Evolutionary conservation across 2,797 vertebrate genomes (phyloP).

Genomic region (Iguana delicatissima): DNA sequence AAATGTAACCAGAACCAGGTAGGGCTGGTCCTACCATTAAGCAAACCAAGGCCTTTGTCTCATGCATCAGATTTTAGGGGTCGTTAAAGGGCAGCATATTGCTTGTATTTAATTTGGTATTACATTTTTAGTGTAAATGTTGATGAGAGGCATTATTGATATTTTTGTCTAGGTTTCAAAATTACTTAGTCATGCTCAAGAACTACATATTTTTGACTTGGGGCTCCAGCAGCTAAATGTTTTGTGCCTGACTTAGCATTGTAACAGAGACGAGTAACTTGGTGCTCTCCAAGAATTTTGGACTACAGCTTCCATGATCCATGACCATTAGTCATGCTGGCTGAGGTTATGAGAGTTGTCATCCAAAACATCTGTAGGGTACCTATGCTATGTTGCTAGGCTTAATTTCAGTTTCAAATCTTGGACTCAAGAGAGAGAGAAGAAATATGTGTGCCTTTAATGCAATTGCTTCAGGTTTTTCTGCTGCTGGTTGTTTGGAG

Average conservation of each 20-base stretch:
- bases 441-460: neutral
- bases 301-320: neutral
- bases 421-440: neutral
- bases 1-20: neutral
- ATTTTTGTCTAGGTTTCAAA: neutral
- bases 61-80: neutral
- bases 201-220: neutral
- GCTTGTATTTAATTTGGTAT: neutral
- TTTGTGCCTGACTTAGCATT: neutral
- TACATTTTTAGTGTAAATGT: neutral
- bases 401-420: neutral
- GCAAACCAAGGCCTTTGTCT: neutral
- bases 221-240: neutral
- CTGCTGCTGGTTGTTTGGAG: slow-evolving; percentile 66
- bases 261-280: neutral
- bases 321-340: neutral
- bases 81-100: neutral
- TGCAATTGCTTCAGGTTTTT: slow-evolving; percentile 52
- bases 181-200: neutral
- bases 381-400: neutral
- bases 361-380: neutral
- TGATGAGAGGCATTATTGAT: neutral
- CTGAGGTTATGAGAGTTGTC: neutral
- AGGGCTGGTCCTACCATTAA: neutral
- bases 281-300: neutral